Percentiles rank a stretch among this genome's conserved stretches.
Conservation (phyloP, 1,140 invertebrate species). For the Lethrus apterus region DNA sequence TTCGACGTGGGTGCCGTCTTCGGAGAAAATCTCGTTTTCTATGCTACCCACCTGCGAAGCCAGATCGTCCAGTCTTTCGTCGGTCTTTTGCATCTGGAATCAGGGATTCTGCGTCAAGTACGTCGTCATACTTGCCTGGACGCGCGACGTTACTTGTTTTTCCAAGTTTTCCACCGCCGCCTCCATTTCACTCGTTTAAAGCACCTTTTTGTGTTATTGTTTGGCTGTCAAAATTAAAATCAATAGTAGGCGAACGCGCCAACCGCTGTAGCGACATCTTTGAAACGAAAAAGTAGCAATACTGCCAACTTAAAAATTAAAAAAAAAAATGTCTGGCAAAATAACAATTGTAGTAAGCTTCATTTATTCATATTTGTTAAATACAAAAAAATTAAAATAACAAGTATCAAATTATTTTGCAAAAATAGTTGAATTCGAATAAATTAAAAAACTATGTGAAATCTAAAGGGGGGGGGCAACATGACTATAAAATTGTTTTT, state of each 20-base stretch:
- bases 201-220: not conserved
- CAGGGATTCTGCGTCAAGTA: not conserved
- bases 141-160: constrained; percentile 25
- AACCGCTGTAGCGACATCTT: no score
- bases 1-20: constrained; percentile 33
- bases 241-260: not conserved
- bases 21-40: constrained; percentile 33
- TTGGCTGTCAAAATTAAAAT: not conserved
- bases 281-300: no score
- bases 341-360: no score
- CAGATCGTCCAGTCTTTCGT: constrained; percentile 33
- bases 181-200: constrained; percentile 22
- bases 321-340: no score
- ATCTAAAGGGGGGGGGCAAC: no score
- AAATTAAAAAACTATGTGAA: no score
- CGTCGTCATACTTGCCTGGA: not conserved
- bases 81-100: constrained; percentile 38
- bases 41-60: constrained; percentile 38
- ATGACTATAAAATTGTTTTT: no score
- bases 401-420: no score
- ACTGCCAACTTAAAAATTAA: not conserved
- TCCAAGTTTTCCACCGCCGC: constrained; percentile 33
- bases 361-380: no score
- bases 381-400: no score
- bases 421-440: no score